Evolutionary conservation across 2,888 invertebrate species (phyloP).

Genomic region (Rhagonycha lutea): DNA sequence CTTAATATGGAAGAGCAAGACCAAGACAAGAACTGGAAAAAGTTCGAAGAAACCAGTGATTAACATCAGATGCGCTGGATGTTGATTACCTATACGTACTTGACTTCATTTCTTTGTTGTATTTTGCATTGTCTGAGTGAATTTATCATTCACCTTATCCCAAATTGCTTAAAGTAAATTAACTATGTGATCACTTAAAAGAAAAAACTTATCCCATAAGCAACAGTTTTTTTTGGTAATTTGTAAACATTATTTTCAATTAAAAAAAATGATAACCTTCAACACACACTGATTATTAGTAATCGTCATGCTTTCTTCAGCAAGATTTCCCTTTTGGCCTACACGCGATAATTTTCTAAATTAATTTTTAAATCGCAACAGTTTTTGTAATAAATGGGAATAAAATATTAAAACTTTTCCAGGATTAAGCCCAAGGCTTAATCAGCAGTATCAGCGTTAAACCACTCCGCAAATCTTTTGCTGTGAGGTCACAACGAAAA

Average conservation of each 20-base stretch:
- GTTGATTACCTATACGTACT: not conserved
- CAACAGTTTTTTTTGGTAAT: not conserved
- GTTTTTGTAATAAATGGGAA: not conserved
- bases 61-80: not conserved
- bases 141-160: too few relatives aligned
- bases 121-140: not conserved
- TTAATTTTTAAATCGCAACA: not conserved
- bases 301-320: not conserved
- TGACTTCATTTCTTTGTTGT: not conserved
- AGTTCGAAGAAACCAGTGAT: not conserved
- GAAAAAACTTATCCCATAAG: not conserved
- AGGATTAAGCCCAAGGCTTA: not conserved
- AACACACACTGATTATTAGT: not conserved
- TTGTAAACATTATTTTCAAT: not conserved
- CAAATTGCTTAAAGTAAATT: not conserved
- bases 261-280: not conserved
- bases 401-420: not conserved
- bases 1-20: too few relatives aligned
- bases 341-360: not conserved
- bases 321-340: not conserved
- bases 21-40: not conserved
- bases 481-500: not conserved
- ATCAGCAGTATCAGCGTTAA: not conserved
- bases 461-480: not conserved
- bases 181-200: not conserved